Evolutionary conservation across 2,888 invertebrate genomes (phyloP).

Genomic region (Tanaodytes sp.): DNA sequence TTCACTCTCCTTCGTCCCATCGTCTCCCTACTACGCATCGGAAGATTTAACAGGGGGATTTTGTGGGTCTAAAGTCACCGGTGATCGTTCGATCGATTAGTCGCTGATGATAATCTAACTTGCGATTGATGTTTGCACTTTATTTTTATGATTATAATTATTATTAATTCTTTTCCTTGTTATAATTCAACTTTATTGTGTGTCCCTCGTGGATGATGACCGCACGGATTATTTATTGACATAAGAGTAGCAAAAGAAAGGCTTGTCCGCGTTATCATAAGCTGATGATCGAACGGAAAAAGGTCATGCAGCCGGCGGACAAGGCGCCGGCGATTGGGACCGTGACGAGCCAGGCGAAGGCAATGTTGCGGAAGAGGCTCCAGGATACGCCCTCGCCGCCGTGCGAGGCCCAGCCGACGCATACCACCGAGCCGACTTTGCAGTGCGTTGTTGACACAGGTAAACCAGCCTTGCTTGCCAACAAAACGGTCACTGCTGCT

Average conservation of each 20-base stretch:
- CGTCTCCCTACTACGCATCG: too few species aligned
- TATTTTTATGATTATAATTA: too few species aligned
- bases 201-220: conserved; percentile 13
- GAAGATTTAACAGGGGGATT: not conserved
- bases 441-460: conserved; percentile 99
- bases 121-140: not conserved
- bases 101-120: too few species aligned
- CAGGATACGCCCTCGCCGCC: conserved; percentile 82
- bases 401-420: conserved; percentile 90
- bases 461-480: conserved; percentile 96
- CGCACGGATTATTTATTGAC: conserved; percentile 51
- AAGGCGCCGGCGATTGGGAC: conserved; percentile 93
- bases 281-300: conserved; percentile 68
- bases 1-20: too few species aligned
- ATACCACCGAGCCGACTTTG: conserved; percentile 99
- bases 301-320: conserved; percentile 87
- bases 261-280: conserved; percentile 58
- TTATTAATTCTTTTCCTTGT: too few species aligned
- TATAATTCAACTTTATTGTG: conserved; percentile 14
- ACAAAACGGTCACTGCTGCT: conserved; percentile 94
- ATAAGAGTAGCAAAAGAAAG: conserved; percentile 51
- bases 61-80: not conserved
- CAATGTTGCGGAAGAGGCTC: conserved; percentile 92
- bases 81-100: not conserved
- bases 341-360: conserved; percentile 97